These are phyloP conservation scores for Dendrolimus punctatus DNA, from an alignment of 1,140 invertebrate species.

Conservation along the genomic window DNA sequence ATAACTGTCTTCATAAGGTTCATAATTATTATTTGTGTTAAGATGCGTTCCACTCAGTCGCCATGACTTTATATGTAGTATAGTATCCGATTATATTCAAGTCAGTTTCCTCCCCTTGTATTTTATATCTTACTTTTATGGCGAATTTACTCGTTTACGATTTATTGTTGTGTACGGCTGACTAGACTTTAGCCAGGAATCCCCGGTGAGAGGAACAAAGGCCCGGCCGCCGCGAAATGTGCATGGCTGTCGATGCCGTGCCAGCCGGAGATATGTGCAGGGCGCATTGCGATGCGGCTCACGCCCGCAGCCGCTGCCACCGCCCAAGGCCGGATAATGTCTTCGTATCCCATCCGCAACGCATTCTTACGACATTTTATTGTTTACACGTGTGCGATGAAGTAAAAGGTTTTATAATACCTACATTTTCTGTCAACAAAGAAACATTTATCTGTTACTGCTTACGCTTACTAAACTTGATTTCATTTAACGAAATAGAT, in stretches of 20 bases:
- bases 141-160: constrained; percentile 15
- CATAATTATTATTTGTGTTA: too few relatives aligned
- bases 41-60: too few relatives aligned
- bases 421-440: too few relatives aligned
- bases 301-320: constrained; percentile 29
- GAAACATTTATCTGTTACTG: neutral
- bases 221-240: neutral
- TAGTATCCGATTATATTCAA: too few relatives aligned
- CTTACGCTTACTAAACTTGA: neutral
- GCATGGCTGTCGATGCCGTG: constrained; percentile 16
- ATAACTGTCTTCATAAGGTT: too few relatives aligned
- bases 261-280: constrained; percentile 29
- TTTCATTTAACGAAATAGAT: constrained; percentile 4
- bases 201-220: constrained; percentile 29
- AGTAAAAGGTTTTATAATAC: too few relatives aligned
- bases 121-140: too few relatives aligned
- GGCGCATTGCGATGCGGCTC: constrained; percentile 39
- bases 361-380: neutral
- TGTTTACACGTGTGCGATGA: too few relatives aligned
- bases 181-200: constrained; percentile 27
- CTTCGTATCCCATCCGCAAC: constrained; percentile 20
- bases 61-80: too few relatives aligned
- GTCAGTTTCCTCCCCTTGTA: too few relatives aligned
- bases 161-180: constrained; percentile 28
- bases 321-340: constrained; percentile 38